Evolutionary conservation across 2,113 vertebrate genomes (phyloP).

Genomic region (Rhinolophus sinicus): DNA sequence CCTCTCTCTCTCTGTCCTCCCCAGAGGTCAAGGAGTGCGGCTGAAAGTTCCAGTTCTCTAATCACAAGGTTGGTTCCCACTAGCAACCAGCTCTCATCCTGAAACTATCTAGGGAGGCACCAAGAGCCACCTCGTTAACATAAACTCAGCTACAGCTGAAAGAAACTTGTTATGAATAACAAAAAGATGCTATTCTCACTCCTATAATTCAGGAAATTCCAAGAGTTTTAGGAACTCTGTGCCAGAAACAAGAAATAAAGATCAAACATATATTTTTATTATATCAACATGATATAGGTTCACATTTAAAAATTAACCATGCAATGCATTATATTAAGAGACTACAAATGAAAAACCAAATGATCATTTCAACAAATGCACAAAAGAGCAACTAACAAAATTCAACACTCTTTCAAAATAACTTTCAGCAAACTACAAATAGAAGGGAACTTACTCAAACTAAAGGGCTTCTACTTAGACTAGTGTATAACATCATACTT

Average conservation of each 20-base stretch:
- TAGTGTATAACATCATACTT: neutral
- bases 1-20: neutral
- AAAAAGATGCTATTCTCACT: neutral
- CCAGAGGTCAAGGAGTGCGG: neutral
- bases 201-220: neutral
- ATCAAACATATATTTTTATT: neutral
- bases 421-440: neutral
- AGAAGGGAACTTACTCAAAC: neutral
- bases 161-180: neutral
- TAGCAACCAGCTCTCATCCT: neutral
- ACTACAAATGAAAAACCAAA: neutral
- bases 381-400: neutral
- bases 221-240: neutral
- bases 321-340: neutral
- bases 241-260: neutral
- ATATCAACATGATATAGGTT: neutral
- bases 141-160: neutral
- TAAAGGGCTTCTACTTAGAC: neutral
- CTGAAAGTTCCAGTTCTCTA: neutral
- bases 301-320: neutral
- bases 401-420: neutral
- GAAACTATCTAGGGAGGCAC: neutral
- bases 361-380: neutral
- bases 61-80: neutral
- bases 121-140: neutral